phyloP scores from a whole-genome alignment of 2,797 vertebrate genomes.

The Gephyroberyx darwinii region DNA sequence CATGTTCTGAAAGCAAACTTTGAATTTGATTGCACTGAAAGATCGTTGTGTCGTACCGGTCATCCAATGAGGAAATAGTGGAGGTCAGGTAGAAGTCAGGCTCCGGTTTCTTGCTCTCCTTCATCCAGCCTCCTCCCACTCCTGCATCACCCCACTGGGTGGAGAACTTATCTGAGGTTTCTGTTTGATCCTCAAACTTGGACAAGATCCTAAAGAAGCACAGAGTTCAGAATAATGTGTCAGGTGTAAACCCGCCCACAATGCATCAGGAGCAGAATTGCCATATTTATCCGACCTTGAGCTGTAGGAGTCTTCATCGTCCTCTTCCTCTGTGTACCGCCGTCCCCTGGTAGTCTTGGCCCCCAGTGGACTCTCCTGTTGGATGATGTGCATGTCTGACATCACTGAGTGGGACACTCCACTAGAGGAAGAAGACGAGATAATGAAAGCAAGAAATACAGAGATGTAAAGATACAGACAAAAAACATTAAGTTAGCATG shows the following conservation, averaged over 20 bases:
- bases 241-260: too few relatives aligned
- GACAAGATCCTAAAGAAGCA: constrained; percentile 52
- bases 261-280: too few relatives aligned
- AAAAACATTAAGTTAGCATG: background rate
- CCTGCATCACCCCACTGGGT: constrained; percentile 84
- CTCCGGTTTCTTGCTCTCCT: constrained; percentile 81
- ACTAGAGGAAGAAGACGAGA: constrained; percentile 64
- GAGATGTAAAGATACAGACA: background rate
- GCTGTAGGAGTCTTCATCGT: constrained; percentile 84
- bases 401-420: constrained; percentile 93
- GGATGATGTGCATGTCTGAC: constrained; percentile 94
- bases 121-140: constrained; percentile 86
- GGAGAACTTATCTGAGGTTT: constrained; percentile 79
- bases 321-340: constrained; percentile 79
- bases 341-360: constrained; percentile 79
- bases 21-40: too few relatives aligned
- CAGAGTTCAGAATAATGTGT: background rate
- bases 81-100: constrained; percentile 80
- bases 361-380: constrained; percentile 87
- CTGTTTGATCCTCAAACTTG: constrained; percentile 84
- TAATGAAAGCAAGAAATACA: background rate
- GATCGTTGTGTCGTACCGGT: constrained; percentile 89
- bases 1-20: too few relatives aligned
- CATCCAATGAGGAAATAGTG: constrained; percentile 76
- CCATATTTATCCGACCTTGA: constrained; percentile 71